A percentile compares a stretch with the other conserved stretches of the same genome.
Evolutionary conservation across 1,140 invertebrate genomes (phyloP).

Genomic region (Copidosoma floridanum): DNA sequence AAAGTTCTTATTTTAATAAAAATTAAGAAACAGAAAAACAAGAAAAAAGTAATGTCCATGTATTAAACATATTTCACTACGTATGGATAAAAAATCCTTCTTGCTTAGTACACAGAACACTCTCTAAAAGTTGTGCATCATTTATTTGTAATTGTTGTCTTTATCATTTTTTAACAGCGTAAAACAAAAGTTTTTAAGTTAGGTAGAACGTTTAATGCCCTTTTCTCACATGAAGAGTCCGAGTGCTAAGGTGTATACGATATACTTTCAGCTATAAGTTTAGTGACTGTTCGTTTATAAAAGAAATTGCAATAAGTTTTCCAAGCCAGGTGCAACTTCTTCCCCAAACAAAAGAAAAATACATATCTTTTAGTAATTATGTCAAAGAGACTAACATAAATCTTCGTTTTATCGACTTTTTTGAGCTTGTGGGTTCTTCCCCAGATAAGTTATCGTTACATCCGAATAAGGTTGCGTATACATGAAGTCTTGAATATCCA

Average conservation of each 20-base stretch:
- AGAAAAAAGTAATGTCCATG: background rate
- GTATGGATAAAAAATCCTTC: too few relatives aligned
- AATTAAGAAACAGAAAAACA: background rate
- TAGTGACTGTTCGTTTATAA: background rate
- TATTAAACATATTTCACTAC: background rate
- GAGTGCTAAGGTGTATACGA: too few relatives aligned
- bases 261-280: background rate
- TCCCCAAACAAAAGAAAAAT: background rate
- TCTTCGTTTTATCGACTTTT: background rate
- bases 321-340: background rate
- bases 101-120: too few relatives aligned
- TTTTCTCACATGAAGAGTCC: too few relatives aligned
- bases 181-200: background rate
- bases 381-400: background rate
- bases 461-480: too few relatives aligned
- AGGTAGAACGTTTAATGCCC: too few relatives aligned
- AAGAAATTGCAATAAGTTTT: background rate
- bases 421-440: background rate
- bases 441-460: background rate
- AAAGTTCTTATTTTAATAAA: background rate
- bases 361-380: background rate
- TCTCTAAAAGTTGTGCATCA: background rate
- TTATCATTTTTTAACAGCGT: background rate
- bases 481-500: too few relatives aligned
- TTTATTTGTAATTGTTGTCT: background rate